Base-by-base conservation (phyloP, 2,888 invertebrate genomes). In the Acronicta psi region DNA sequence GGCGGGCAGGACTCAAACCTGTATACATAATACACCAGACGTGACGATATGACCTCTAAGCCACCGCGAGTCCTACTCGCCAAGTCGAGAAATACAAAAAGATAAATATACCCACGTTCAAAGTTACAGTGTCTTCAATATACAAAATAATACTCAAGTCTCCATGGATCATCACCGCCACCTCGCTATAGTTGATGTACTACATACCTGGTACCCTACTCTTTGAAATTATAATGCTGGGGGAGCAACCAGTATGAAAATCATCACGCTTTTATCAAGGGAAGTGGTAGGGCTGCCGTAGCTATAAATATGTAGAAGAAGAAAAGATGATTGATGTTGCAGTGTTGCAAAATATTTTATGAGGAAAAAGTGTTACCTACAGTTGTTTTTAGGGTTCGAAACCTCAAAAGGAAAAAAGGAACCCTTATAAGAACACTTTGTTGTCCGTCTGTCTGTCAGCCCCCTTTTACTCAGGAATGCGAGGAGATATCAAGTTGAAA, bases 101-200 rank as follows among this genome's bases (percentile, higher is more conserved):
- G 1, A 2, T 2, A 46, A 36, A 23, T 29, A 41, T 41, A 11
- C 45, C 16, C 7, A 81, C 59, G 75, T 84, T 57, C 80, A 36
- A 7, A 83, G 53, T 77, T 37, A 59, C 46, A 58, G 82, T 76
- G 51, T 61, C 60, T 46, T 73, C 77, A 69, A 65, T 71, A 69
- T 81, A 79, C 82, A 78, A 83, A 84, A 87, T 84, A 83, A 81
- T 81, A 84, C 82, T 81, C 51, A 57, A 79, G 79, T 69, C 80
- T 75, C 64, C 71, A 78, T 71, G 78, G 81, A 83, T 80, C 81
- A 86, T 87, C 84, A 73, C 77, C 83, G 83, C 83, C 88, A 87
- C 87, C 85, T 87, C 72, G 52, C 69, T 62, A 69, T 57, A 67
- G 59, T 63, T 60, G 69, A 75, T 71, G 64, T 76, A 72, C 53